These are phyloP conservation scores for Drosophila conformis DNA, from an alignment of 2,888 invertebrate genomes.

Conservation along the genomic window DNA sequence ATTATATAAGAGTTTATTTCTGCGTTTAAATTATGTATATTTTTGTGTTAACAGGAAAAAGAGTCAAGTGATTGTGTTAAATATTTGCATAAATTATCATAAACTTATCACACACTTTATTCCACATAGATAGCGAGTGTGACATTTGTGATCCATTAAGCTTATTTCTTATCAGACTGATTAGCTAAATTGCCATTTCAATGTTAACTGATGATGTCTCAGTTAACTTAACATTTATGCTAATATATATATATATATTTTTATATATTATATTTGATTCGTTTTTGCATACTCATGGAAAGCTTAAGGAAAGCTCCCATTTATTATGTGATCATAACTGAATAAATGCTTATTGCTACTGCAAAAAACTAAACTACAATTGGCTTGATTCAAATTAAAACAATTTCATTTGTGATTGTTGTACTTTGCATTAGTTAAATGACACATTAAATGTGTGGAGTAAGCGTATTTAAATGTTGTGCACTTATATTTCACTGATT, in stretches of 20 bases:
- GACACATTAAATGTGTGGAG: neutral
- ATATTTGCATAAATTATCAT: constrained; percentile 19
- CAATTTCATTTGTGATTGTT: neutral
- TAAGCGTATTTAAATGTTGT: constrained; percentile 19
- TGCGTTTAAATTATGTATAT: neutral
- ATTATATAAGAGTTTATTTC: neutral
- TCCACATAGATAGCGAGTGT: constrained; percentile 8
- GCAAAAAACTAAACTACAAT: neutral
- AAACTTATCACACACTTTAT: constrained; percentile 16
- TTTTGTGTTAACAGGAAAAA: neutral
- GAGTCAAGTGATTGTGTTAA: neutral
- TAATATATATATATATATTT: neutral
- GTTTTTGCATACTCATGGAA: neutral
- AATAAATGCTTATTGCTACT: neutral
- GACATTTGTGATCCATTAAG: constrained; percentile 8
- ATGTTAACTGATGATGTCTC: constrained; percentile 8
- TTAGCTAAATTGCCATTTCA: constrained; percentile 21
- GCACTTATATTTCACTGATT: neutral
- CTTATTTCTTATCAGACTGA: constrained; percentile 35
- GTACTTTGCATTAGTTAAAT: neutral
- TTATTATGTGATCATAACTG: neutral
- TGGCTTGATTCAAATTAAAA: neutral
- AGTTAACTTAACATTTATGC: constrained; percentile 5
- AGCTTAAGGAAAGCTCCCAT: neutral
- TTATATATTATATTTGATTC: neutral